Evolutionary conservation across 2,797 vertebrate genomes (phyloP).

Genomic region (Sciurus carolinensis): DNA sequence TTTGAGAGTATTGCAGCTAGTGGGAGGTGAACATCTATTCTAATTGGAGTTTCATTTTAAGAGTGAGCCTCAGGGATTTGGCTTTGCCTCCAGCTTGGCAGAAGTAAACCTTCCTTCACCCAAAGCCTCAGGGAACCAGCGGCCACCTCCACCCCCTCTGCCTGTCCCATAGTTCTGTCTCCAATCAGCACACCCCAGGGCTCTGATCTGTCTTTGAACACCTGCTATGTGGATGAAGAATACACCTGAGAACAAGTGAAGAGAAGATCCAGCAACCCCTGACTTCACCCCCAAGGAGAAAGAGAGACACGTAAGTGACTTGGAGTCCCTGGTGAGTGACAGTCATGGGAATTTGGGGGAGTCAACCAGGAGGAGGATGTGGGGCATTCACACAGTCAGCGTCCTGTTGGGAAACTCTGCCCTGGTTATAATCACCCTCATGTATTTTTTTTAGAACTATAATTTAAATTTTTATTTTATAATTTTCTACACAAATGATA

Average conservation of each 20-base stretch:
- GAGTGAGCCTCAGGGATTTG: neutral
- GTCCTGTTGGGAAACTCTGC: neutral
- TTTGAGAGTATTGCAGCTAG: neutral
- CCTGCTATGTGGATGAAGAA: neutral
- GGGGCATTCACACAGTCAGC: accelerated
- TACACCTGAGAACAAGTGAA: neutral
- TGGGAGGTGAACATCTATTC: accelerated
- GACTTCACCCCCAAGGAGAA: neutral
- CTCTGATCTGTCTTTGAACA: neutral
- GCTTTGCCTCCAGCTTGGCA: neutral
- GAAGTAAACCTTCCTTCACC: neutral
- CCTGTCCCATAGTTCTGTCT: neutral
- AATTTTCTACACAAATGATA: too few relatives aligned
- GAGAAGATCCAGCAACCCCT: neutral
- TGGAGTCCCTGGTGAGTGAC: neutral
- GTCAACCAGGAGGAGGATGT: accelerated
- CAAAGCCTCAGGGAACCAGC: accelerated
- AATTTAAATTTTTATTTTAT: too few relatives aligned
- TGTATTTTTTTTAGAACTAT: too few relatives aligned
- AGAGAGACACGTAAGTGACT: neutral
- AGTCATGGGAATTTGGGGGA: accelerated
- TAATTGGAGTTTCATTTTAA: neutral
- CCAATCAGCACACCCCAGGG: neutral
- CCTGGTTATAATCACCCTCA: neutral
- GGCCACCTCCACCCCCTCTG: neutral